Conservation (phyloP, 2,113 vertebrate genomes). For the Holacanthus passer region DNA sequence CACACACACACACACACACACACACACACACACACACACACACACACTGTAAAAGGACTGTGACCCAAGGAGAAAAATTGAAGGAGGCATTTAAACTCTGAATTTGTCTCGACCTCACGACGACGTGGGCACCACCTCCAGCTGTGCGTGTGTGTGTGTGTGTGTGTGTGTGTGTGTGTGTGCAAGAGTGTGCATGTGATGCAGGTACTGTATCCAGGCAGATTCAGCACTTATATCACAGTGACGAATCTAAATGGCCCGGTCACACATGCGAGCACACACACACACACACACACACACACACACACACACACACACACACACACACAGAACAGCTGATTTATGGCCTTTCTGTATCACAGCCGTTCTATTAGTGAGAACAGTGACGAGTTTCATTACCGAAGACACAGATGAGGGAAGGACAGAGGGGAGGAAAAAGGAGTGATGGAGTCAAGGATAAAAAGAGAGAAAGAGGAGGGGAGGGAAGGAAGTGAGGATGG, state of each 20-base stretch:
- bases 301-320: constrained; percentile 18
- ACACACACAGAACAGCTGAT: constrained; percentile 37
- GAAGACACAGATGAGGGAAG: constrained; percentile 21
- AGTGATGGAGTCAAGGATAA: background rate
- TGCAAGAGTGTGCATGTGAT: constrained; percentile 19
- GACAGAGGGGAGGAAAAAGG: background rate
- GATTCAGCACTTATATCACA: constrained; percentile 66
- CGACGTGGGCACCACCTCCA: constrained; percentile 7
- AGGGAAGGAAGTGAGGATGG: background rate
- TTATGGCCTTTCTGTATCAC: constrained; percentile 51
- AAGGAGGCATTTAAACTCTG: constrained; percentile 9
- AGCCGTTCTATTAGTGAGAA: constrained; percentile 47
- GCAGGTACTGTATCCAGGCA: constrained; percentile 78
- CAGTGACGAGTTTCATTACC: constrained; percentile 54
- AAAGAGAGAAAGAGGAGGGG: background rate
- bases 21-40: constrained; percentile 32
- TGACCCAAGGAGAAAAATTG: background rate
- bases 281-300: constrained; percentile 12
- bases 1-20: constrained; percentile 39
- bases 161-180: constrained; percentile 7
- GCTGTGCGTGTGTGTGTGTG: constrained; percentile 10
- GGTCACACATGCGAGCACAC: constrained; percentile 31
- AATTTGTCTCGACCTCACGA: constrained; percentile 21
- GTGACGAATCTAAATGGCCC: constrained; percentile 52
- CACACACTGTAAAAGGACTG: background rate